Evolutionary conservation across 2,113 vertebrate species (phyloP).

Genomic region (Salvelinus fontinalis): DNA sequence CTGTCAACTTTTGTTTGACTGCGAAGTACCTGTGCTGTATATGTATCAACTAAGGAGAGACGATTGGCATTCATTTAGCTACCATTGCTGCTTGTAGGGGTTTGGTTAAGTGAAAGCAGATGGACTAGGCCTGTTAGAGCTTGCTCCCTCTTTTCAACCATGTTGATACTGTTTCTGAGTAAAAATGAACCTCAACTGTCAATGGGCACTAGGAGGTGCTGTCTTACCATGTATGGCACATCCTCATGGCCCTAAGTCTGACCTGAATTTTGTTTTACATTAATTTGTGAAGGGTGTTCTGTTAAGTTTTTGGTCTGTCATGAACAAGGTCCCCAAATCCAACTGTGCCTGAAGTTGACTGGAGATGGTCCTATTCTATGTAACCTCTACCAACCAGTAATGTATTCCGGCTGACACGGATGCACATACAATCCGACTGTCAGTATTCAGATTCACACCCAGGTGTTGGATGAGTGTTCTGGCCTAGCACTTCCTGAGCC

Average conservation of each 20-base stretch:
- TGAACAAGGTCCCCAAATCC: neutral
- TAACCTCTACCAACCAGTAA: too few species aligned
- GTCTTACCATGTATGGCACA: conserved; percentile 1
- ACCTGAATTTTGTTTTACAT: neutral
- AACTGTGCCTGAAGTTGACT: neutral
- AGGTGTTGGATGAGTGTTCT: neutral
- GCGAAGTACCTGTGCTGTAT: neutral
- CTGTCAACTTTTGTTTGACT: neutral
- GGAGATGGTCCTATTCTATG: neutral
- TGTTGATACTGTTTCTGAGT: conserved; percentile 8
- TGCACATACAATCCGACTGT: neutral
- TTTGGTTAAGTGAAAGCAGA: neutral
- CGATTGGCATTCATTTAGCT: neutral
- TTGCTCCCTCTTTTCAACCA: conserved; percentile 47
- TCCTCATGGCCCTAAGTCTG: neutral
- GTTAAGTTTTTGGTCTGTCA: neutral
- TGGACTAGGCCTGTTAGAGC: conserved; percentile 7
- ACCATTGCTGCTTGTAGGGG: neutral
- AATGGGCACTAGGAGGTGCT: conserved; percentile 49
- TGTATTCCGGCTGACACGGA: neutral
- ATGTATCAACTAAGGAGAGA: neutral
- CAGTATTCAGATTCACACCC: neutral
- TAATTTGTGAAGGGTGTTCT: neutral
- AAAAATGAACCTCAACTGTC: neutral
- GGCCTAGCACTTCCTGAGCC: neutral